Conservation (phyloP, 2,797 vertebrate species). For the Apogon talboti region DNA sequence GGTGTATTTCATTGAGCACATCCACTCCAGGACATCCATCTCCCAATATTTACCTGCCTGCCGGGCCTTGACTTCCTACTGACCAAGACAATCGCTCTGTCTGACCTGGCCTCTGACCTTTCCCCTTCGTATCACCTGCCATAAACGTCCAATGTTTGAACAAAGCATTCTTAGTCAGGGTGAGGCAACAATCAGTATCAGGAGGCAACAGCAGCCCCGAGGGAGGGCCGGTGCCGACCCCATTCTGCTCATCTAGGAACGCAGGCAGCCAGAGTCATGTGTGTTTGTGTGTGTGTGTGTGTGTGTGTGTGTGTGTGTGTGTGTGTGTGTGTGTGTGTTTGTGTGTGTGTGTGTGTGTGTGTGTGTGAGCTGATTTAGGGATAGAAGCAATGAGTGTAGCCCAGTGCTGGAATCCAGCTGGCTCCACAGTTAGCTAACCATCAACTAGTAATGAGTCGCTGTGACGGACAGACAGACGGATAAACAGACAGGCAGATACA, state of each 20-base stretch:
- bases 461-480: constrained; percentile 16
- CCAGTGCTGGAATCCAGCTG: constrained; percentile 60
- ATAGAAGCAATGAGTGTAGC: constrained; percentile 45
- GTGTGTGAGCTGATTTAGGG: constrained; percentile 50
- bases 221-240: constrained; percentile 53
- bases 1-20: constrained; percentile 9
- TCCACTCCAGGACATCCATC: constrained; percentile 43
- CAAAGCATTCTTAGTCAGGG: constrained; percentile 73
- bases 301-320: too few species aligned
- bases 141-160: constrained; percentile 73
- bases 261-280: constrained; percentile 21
- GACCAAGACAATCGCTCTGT: constrained; percentile 52
- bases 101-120: constrained; percentile 67
- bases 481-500: constrained; percentile 1
- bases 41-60: constrained; percentile 49
- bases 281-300: not conserved
- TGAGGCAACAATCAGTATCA: constrained; percentile 68
- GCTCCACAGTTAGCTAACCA: constrained; percentile 72
- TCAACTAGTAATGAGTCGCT: constrained; percentile 62
- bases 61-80: constrained; percentile 58
- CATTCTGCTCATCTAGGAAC: constrained; percentile 60
- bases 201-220: constrained; percentile 46
- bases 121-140: constrained; percentile 74
- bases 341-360: constrained; percentile 32
- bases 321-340: too few species aligned